These are phyloP conservation scores for Cryptotis parvus DNA, from an alignment of 2,113 vertebrate genomes.

Conservation along the genomic window DNA sequence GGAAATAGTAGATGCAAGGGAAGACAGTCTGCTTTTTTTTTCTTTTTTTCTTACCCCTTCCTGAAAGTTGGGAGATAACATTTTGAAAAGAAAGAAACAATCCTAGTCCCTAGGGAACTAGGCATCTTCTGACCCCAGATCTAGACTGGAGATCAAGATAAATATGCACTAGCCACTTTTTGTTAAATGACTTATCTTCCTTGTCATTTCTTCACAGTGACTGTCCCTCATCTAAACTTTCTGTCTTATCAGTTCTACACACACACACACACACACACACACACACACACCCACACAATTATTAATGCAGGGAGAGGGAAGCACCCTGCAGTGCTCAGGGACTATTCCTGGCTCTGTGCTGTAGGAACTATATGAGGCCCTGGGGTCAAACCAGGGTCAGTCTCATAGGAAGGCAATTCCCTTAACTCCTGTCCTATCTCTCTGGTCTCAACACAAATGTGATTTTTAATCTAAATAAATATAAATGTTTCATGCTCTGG, in stretches of 20 bases:
- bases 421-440: no score
- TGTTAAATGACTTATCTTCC: not conserved
- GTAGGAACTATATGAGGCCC: no score
- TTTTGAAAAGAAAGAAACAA: not conserved
- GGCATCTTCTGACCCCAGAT: not conserved
- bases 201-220: not conserved
- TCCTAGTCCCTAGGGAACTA: not conserved
- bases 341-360: no score
- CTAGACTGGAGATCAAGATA: not conserved
- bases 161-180: not conserved
- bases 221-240: not conserved
- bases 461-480: not conserved
- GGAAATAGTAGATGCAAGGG: not conserved
- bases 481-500: not conserved
- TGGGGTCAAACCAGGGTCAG: no score
- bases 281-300: no score
- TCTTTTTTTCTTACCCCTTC: not conserved
- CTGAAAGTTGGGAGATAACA: not conserved
- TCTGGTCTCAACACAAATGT: no score
- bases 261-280: no score
- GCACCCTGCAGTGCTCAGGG: no score
- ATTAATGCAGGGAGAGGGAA: no score
- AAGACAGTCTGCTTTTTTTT: not conserved
- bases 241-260: not conserved
- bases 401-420: no score